Base-by-base conservation (phyloP, 2,797 vertebrate species). In the Sebastes jordani region DNA sequence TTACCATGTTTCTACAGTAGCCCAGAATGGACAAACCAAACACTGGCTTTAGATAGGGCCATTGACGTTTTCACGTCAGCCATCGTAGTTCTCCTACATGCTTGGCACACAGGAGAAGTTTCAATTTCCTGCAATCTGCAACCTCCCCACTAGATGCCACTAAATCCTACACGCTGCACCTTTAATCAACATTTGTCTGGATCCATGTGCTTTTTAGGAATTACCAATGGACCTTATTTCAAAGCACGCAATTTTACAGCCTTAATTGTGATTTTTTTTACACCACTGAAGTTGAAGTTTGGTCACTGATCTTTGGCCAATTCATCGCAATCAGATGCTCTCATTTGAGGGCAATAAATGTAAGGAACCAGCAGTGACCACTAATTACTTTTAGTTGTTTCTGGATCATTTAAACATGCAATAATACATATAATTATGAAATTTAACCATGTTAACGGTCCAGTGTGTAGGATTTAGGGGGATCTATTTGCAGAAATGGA, bases 301-400 rank as follows among this genome's bases (percentile, higher is more conserved):
- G 11, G 11, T 62, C 25, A 22, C 46, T 20, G 5, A 10, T 55
- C 49, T 71, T 46, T 71, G 27, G 25, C 7, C 6, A 6, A 0
- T 55, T 30, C 2, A 7, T 76, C 2, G 18, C 6, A 4, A 59
- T 64, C 11, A 55, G 27, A 38, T 27, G 22, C 23, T 79, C 30
- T 46, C 23, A 18, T 38, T 54, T 59, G 11, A 70, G 25, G 55
- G 67, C 36, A 55, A 30, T 13, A 25, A 32, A 46, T 72, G 52
- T 64, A 9, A 22, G 7, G 18, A 52, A 52, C 46, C 46, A 52
- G 46, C 16, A 52, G 34, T 79, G 79, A 82, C 46, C 56, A 36
- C 38, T 58, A 49, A 73, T 71, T 11, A 59, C 69, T 65, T 72
- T 70, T 63, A 56, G 68, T 23, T 80, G 22, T 76, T 74, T 42